A percentile compares a stretch with the other conserved stretches of the same genome.
Conservation (phyloP, 2,797 vertebrate genomes). For the Catharus ustulatus region DNA sequence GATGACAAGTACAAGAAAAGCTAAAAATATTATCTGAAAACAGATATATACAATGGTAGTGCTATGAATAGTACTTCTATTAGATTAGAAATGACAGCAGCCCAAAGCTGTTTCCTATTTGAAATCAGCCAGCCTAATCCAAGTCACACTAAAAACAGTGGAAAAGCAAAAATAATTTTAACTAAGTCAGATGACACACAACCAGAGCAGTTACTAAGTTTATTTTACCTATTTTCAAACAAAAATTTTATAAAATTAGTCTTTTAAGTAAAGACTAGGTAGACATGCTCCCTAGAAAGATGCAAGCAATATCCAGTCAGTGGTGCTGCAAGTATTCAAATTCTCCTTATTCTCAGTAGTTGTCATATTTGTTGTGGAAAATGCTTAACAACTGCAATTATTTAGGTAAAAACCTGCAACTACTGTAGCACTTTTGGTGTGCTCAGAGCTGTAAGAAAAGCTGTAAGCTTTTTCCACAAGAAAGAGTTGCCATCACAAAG, state of each 20-base stretch:
- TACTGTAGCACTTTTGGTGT: background rate
- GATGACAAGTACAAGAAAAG: background rate
- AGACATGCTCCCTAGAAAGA: background rate
- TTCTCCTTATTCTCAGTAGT: background rate
- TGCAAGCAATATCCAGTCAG: background rate
- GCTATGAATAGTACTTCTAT: slow-evolving; percentile 11
- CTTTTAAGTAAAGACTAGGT: background rate
- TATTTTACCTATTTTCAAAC: background rate
- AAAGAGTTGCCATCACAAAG: background rate
- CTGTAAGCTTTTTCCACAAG: background rate
- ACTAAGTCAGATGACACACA: background rate
- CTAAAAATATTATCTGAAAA: slow-evolving; percentile 26
- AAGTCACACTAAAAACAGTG: background rate
- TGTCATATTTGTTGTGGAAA: background rate
- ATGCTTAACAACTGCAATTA: background rate
- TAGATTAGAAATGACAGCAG: slow-evolving; percentile 26
- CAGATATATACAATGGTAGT: background rate
- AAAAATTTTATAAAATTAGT: background rate
- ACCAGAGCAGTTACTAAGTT: background rate
- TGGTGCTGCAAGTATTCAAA: background rate
- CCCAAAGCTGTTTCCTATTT: slow-evolving; percentile 27
- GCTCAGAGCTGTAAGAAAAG: background rate
- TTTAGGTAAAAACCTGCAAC: background rate
- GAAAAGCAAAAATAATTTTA: background rate
- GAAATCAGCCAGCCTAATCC: background rate